Evolutionary conservation across 2,113 vertebrate genomes (phyloP), one percentile per base, ranked within the genome.

Genomic region (Microtus montanus): DNA sequence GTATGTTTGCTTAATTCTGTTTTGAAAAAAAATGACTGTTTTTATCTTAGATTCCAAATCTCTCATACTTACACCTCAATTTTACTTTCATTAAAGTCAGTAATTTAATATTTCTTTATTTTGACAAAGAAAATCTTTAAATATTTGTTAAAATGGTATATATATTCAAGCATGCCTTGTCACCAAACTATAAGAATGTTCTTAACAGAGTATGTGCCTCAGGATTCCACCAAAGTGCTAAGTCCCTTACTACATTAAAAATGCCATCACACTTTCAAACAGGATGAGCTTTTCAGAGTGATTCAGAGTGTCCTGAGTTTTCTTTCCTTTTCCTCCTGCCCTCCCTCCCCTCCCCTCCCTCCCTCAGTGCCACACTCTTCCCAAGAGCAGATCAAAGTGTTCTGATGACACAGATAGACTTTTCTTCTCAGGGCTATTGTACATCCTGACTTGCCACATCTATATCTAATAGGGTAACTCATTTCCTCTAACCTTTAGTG

Each of bases 401-500:
- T 88, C 41, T 61, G 24, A 92, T 86, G 26, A 73, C 95, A 71
- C 20, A 66, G n/a, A 28, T 22, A 75, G 47, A 47, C 58, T 75
- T 86, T 73, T 74, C 38, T 61, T 49, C 47, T 10, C n/a, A n/a
- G 26, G 75, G 1, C 28, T 75, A 28, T 74, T 47, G 30, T 17
- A 86, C 22, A 90, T 68, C 20, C 41, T 90, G 84, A 70, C 64
- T 91, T 95, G 74, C 52, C 90, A 5, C 79, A 49, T 75, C 63
- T 78, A 2, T 92, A 82, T 94, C 84, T 93, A 33, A 70, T 63
- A 73, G 19, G 20, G 24, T 75, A 82, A 92, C 94, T 33, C 3
- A 79, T 89, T 97, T 95, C 86, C 90, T 96, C 61, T 78, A 89
- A 54, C 82, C 24, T 95, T 92, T 61, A 90, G 35, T 87, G 35